Evolutionary conservation across 2,888 invertebrate species (phyloP), one percentile per base, ranked within the genome.

Genomic region (Eupithecia exiguata): DNA sequence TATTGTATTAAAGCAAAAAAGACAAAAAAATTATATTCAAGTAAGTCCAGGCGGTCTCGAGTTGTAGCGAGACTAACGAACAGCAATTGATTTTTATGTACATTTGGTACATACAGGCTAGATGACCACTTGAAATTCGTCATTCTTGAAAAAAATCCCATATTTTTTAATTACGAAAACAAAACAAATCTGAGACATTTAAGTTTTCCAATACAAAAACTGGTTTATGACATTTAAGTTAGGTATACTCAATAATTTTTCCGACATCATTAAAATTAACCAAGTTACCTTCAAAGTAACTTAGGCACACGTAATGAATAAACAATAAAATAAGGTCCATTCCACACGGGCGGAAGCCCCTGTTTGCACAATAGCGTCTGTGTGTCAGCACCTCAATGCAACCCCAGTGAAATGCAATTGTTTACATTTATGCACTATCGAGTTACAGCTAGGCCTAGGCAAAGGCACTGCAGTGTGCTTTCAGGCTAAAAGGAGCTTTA

Each of bases 401-500:
- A 89, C 93, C 80, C 93, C 94, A 89, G 49, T 65, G 53, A 90
- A 92, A 91, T 90, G 93, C 93, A 92, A 92, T 93, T 93, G 93
- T 89, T 92, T 93, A 92, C 92, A 93, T 91, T 92, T 85, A 92
- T 87, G 92, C 92, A 85, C 88, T 89, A 94, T 93, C 91, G 90
- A 91, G 92, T 94, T 94, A 92, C 93, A 89, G 49, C 21, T 25
- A 36, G 38, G 25, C 65, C 65, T 65, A 40, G 38, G 21, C 25
- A 66, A 21, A 40, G 14, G 21, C 25, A 66, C 40, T 66, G 40
- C 6, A n/a, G 21, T 4, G 21, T 6, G 21, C 30, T 62, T 9
- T 30, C 36, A 43, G 40, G 25, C 14, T 14, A 67, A 66, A 71
- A 49, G 40, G 30, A 40, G 40, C 68, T 49, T 62, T 69, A 63